These are phyloP conservation scores for Danionella cerebrum DNA, from an alignment of 2,113 vertebrate species.

Conservation along the genomic window DNA sequence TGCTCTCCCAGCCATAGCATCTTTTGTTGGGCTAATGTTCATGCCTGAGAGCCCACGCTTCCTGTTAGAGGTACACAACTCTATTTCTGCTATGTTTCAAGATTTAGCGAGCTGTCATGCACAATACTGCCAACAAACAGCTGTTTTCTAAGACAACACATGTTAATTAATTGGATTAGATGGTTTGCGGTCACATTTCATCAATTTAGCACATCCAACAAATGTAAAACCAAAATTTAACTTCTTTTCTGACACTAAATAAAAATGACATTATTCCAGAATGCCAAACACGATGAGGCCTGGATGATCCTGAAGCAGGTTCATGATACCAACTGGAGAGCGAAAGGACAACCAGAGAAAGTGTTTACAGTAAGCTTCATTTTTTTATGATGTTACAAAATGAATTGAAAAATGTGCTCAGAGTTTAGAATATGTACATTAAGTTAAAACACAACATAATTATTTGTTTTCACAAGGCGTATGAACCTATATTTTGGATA, in stretches of 20 bases:
- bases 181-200: too few relatives aligned
- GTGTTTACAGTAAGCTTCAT: constrained; percentile 85
- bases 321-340: constrained; percentile 94
- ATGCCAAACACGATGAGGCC: constrained; percentile 90
- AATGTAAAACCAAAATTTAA: too few relatives aligned
- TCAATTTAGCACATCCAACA: too few relatives aligned
- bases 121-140: not conserved
- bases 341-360: constrained; percentile 85
- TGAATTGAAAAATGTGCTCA: not conserved
- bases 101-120: not conserved
- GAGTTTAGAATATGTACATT: too few relatives aligned
- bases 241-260: too few relatives aligned
- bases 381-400: not conserved
- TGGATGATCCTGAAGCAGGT: constrained; percentile 98
- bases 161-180: too few relatives aligned
- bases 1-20: constrained; percentile 75
- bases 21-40: constrained; percentile 82
- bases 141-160: too few relatives aligned
- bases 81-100: not conserved
- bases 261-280: constrained; percentile 57
- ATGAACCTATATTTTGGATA: too few relatives aligned
- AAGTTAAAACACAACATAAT: too few relatives aligned
- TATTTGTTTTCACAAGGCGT: too few relatives aligned
- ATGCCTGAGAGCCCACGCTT: constrained; percentile 96
- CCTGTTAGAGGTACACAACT: constrained; percentile 82